Conservation (phyloP, 2,113 vertebrate genomes). For the Brachionichthys hirsutus region DNA sequence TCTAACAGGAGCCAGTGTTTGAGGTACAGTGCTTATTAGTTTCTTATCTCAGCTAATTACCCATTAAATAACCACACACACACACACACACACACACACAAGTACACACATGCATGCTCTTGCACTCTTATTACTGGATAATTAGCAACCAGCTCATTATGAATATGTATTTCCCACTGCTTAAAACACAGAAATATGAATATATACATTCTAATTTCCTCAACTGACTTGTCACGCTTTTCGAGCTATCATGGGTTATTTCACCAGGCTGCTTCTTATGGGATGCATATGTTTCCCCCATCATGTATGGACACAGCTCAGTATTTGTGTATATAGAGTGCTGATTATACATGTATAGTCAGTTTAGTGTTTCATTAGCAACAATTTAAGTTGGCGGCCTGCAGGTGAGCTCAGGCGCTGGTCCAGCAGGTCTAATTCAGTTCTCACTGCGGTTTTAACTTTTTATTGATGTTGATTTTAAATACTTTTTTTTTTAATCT, state of each 20-base stretch:
- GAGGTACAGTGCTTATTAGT: conserved; percentile 69
- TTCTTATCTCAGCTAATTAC: conserved; percentile 73
- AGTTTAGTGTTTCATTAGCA: conserved; percentile 49
- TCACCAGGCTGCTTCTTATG: conserved; percentile 11
- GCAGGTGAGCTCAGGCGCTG: conserved; percentile 42
- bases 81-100: conserved; percentile 24
- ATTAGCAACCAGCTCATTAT: conserved; percentile 67
- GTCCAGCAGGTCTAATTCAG: conserved; percentile 43
- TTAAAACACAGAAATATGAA: conserved; percentile 62
- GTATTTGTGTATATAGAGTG: conserved; percentile 9
- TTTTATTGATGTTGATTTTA: conserved; percentile 22
- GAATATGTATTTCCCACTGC: conserved; percentile 66
- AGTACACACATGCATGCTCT: conserved; percentile 15
- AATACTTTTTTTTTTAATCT: conserved; percentile 10
- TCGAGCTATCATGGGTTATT: conserved; percentile 22
- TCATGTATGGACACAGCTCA: conserved; percentile 9
- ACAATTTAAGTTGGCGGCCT: conserved; percentile 43
- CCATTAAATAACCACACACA: conserved; percentile 69
- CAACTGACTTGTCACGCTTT: conserved; percentile 56
- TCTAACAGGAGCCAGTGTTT: conserved; percentile 64
- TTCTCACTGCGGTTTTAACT: conserved; percentile 8
- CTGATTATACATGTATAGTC: conserved; percentile 20
- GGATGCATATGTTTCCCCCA: conserved; percentile 3
- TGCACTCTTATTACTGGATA: conserved; percentile 58
- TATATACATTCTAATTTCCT: conserved; percentile 63